Conservation (phyloP, 1,140 invertebrate species). For the Aplysia californica region DNA sequence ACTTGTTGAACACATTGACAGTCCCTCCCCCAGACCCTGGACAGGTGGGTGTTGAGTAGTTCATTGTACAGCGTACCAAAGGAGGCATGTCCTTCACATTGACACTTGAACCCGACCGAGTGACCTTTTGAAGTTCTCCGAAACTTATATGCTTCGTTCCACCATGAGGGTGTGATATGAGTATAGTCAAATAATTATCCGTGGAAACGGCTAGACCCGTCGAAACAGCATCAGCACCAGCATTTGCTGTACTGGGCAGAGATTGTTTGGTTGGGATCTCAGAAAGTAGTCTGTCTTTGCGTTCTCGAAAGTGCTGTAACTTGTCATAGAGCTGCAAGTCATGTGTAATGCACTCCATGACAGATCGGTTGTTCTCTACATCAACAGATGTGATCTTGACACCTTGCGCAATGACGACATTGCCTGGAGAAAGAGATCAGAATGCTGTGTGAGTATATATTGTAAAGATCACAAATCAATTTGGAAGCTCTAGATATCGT, state of each 20-base stretch:
- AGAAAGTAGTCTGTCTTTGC: too few species aligned
- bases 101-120: neutral
- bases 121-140: neutral
- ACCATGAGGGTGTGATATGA: slow-evolving; percentile 1
- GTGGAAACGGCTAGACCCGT: too few species aligned
- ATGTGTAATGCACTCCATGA: slow-evolving; percentile 1
- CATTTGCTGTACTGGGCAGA: neutral
- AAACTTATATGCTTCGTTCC: neutral
- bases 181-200: too few species aligned
- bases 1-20: neutral
- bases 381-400: neutral
- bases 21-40: slow-evolving; percentile 1
- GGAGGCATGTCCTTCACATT: neutral
- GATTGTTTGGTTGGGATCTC: too few species aligned
- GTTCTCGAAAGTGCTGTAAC: neutral
- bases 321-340: neutral
- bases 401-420: neutral
- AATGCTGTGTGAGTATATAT: too few species aligned
- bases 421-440: too few species aligned
- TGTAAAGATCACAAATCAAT: too few species aligned
- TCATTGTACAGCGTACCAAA: neutral
- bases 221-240: neutral
- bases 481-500: too few species aligned
- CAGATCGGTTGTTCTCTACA: neutral
- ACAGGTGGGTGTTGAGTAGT: neutral